Evolutionary conservation across 2,888 invertebrate genomes (phyloP), one percentile per base, ranked within the genome.

Genomic region (Oscheius sp.): DNA sequence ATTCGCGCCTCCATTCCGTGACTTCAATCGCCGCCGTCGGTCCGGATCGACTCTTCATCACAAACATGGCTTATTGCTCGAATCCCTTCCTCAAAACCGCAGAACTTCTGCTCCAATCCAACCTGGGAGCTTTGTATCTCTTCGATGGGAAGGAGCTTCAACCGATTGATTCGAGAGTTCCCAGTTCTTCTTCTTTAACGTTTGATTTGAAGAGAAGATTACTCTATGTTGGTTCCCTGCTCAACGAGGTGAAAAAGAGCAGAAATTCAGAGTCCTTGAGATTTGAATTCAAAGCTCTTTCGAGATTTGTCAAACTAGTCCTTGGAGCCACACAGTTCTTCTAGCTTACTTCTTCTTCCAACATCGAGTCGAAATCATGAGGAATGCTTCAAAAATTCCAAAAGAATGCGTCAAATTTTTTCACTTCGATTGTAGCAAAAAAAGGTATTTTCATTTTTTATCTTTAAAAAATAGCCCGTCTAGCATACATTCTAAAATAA

Each of bases 31-130:
- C 72, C 0, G 85, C 78, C 1, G 77, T 84, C 10, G 83, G 82
- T 0, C 76, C 84, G 1, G 85, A 85, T 63, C 61, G 80, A 37
- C 80, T 85, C 58, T 79, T 83, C 65, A 31, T 84, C 37, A 79
- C 82, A 3, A 84, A 82, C 70, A 61, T 76, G 37, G 77, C 75
- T 10, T 81, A 71, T 48, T 84, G 79, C 63, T 25, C 61, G 8
- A 63, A 65, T 6, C 58, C 69, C n/a, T 71, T 63, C 64, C 27
- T 72, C 20, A 77, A 79, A 39, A 29, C 72, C 3, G 46, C 72
- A 4, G 85, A 85, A 53, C 57, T 76, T n/a, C 23, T 64, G 6
- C n/a, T 63, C 6, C 45, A 69, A 27, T 70, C 69, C 10, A 65
- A 67, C 0, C 72, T 78, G 46, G 85, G 85, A 20, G 73, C 69